Evolutionary conservation across 2,113 vertebrate species (phyloP).

Genomic region (Octodon degus): DNA sequence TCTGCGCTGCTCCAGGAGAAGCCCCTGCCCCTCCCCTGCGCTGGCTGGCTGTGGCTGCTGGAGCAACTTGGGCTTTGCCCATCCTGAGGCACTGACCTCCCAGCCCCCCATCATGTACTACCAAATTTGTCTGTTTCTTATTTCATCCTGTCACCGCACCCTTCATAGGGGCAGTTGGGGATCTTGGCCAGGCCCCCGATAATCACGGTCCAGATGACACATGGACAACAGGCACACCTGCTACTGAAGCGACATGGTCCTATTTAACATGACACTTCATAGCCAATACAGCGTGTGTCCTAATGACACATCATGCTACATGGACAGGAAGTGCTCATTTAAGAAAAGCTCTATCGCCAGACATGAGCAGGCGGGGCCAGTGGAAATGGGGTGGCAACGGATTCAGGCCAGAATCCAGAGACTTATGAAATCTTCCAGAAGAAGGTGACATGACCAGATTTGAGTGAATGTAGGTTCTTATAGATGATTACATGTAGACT

Average conservation of each 20-base stretch:
- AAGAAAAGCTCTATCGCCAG: neutral
- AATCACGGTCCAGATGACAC: neutral
- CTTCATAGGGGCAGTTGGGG: neutral
- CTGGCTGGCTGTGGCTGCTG: neutral
- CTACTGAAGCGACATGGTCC: neutral
- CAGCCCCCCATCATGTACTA: neutral
- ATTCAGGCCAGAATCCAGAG: neutral
- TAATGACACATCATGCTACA: neutral
- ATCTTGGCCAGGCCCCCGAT: neutral
- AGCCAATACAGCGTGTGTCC: neutral
- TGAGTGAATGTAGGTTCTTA: neutral
- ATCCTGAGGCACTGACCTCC: neutral
- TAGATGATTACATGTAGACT: neutral
- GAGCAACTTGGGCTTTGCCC: accelerated
- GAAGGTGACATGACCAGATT: neutral
- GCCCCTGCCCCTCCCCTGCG: neutral
- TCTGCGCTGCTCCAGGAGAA: neutral
- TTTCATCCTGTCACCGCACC: neutral
- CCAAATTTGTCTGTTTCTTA: neutral
- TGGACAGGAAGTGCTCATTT: neutral
- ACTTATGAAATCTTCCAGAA: neutral
- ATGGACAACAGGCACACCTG: neutral
- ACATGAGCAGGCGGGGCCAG: neutral
- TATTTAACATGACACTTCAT: neutral
- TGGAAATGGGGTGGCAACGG: neutral